phyloP scores from a whole-genome alignment of 2,113 vertebrate species.

The Pteruthius melanotis region DNA sequence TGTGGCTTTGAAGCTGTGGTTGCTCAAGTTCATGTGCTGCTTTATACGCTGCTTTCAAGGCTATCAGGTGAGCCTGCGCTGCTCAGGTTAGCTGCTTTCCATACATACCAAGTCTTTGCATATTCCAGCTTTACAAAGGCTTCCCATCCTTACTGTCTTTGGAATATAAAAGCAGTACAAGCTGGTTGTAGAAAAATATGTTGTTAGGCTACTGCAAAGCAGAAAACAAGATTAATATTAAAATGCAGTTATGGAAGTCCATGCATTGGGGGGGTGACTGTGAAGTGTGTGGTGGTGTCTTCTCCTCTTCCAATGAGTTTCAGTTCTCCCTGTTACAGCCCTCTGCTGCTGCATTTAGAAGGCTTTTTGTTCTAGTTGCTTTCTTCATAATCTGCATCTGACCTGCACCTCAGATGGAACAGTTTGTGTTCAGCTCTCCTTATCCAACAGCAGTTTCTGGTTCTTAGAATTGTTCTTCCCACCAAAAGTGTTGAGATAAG shows the following conservation, averaged over 20 bases:
- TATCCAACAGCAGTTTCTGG: not conserved
- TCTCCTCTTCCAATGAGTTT: not conserved
- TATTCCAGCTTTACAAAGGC: not conserved
- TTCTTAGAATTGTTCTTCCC: not conserved
- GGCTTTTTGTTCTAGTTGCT: not conserved
- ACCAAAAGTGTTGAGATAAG: not conserved
- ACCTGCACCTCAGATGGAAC: not conserved
- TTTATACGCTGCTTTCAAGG: not conserved
- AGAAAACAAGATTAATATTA: not conserved
- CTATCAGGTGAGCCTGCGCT: not conserved
- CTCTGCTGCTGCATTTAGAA: not conserved
- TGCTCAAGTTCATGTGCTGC: not conserved
- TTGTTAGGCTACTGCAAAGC: not conserved
- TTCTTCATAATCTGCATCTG: not conserved
- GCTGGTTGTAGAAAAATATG: not conserved
- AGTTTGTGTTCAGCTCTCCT: not conserved
- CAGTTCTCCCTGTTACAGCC: not conserved
- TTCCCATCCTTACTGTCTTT: not conserved
- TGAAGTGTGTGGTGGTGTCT: not conserved
- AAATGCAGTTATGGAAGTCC: not conserved
- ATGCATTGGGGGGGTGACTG: fast-evolving
- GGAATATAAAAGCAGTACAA: not conserved
- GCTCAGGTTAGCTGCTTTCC: not conserved
- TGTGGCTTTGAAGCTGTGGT: not conserved
- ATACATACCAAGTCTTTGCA: fast-evolving